Percentiles rank a stretch among this genome's conserved stretches.
phyloP scores from a whole-genome alignment of 2,888 invertebrate species.

The Spatulosminthurus flaviceps region DNA sequence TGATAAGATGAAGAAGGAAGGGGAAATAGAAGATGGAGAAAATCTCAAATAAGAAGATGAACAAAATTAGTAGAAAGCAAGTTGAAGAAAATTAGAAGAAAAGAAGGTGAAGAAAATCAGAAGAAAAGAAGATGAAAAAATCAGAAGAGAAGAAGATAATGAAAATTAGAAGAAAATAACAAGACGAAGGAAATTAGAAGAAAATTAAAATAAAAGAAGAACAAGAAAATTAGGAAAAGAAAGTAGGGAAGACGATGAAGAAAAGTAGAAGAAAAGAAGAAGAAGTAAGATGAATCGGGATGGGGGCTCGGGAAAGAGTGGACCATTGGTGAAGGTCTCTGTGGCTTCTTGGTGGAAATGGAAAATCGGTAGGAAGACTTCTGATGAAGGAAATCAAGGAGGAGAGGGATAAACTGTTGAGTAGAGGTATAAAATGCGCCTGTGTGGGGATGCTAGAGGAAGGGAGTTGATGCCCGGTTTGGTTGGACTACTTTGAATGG shows the following conservation, averaged over 20 bases:
- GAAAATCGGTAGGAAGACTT: slow-evolving; percentile 26
- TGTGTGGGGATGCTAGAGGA: slow-evolving; percentile 15
- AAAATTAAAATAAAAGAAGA: no score
- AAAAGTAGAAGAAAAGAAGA: neutral
- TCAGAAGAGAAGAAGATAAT: no score
- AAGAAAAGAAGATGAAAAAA: no score
- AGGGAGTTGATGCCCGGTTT: slow-evolving; percentile 49
- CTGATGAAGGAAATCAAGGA: slow-evolving; percentile 39
- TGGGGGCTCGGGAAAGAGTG: slow-evolving; percentile 13
- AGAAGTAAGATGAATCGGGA: slow-evolving; percentile 15
- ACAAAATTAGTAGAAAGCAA: no score
- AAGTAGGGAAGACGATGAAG: neutral
- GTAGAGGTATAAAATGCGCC: slow-evolving; percentile 11
- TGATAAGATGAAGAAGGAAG: no score
- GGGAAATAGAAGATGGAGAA: no score
- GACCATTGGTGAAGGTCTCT: slow-evolving; percentile 15
- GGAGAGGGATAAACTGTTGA: slow-evolving; percentile 42
- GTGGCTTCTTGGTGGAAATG: slow-evolving; percentile 41
- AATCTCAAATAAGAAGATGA: no score
- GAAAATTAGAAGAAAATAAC: no score
- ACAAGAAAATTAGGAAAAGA: neutral
- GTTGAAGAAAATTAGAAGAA: no score
- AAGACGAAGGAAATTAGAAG: no score
- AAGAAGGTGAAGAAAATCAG: no score
- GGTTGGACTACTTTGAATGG: slow-evolving; percentile 26